phyloP scores from a whole-genome alignment of 2,888 invertebrate species.

The Polymixis lichenea region DNA sequence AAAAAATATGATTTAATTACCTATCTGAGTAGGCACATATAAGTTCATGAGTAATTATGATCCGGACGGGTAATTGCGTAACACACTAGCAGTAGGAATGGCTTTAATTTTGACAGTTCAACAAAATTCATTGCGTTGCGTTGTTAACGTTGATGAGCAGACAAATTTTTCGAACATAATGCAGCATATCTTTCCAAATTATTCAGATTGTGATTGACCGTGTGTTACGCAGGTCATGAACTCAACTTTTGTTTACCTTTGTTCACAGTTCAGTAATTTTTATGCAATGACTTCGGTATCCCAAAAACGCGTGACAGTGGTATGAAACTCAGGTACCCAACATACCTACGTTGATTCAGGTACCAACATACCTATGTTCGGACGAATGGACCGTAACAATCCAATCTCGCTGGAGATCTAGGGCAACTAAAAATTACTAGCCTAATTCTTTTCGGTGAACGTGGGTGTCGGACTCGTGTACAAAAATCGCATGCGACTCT shows the following conservation, averaged over 20 bases:
- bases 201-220: not conserved
- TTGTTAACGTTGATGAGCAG: too few species aligned
- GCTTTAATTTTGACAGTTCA: too few species aligned
- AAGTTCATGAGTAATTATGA: not conserved
- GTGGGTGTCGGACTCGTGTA: conserved; percentile 47
- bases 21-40: not conserved
- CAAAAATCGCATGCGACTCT: conserved; percentile 45
- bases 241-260: not conserved
- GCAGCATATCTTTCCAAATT: too few species aligned
- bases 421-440: conserved; percentile 68
- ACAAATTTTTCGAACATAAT: too few species aligned
- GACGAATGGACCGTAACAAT: conserved; percentile 51
- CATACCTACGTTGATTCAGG: conserved; percentile 18
- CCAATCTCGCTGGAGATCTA: conserved; percentile 64
- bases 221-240: not conserved
- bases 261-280: not conserved
- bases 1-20: too few species aligned
- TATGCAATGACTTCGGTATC: not conserved
- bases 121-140: too few species aligned
- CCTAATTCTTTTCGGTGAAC: conserved; percentile 60
- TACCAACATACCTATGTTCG: conserved; percentile 39
- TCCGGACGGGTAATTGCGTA: too few species aligned
- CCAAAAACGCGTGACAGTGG: conserved; percentile 16
- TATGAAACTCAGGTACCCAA: conserved; percentile 27
- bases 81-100: not conserved